Percentiles rank a stretch among this genome's conserved stretches.
Conservation (phyloP, 2,113 vertebrate species). For the Salvelinus sp. region DNA sequence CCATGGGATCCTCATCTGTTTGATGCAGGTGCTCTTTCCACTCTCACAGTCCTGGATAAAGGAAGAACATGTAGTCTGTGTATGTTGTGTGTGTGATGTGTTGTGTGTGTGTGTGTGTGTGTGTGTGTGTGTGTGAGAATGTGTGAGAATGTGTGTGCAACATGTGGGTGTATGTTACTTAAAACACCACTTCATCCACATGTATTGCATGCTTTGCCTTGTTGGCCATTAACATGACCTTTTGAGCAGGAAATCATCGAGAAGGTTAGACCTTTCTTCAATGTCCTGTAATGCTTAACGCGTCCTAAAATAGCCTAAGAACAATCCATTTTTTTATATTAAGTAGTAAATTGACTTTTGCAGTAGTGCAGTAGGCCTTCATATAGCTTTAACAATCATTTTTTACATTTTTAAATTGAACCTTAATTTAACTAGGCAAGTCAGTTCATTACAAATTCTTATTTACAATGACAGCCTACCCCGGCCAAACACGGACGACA, state of each 20-base stretch:
- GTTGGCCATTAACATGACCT: constrained; percentile 53
- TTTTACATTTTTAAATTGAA: too few species aligned
- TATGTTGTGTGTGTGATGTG: too few species aligned
- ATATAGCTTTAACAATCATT: neutral
- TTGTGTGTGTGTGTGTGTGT: too few species aligned
- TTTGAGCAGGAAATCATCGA: constrained; percentile 30
- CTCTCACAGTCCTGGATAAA: constrained; percentile 82
- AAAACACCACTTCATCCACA: constrained; percentile 19
- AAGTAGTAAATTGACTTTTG: neutral
- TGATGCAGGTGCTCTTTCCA: constrained; percentile 90
- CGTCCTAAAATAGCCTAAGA: constrained; percentile 17
- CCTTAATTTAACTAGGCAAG: too few species aligned
- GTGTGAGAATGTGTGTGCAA: neutral
- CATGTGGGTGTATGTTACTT: neutral
- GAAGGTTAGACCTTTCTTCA: constrained; percentile 47
- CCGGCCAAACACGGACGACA: too few species aligned
- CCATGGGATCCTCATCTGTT: constrained; percentile 96
- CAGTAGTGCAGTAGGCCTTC: neutral
- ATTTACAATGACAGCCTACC: too few species aligned
- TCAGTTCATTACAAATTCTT: too few species aligned
- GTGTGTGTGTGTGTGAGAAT: too few species aligned
- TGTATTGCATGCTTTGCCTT: constrained; percentile 30
- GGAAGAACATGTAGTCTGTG: neutral
- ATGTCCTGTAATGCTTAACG: constrained; percentile 18
- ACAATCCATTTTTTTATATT: constrained; percentile 16